phyloP scores from a whole-genome alignment of 2,888 invertebrate species.

The Drosophila subquinaria region DNA sequence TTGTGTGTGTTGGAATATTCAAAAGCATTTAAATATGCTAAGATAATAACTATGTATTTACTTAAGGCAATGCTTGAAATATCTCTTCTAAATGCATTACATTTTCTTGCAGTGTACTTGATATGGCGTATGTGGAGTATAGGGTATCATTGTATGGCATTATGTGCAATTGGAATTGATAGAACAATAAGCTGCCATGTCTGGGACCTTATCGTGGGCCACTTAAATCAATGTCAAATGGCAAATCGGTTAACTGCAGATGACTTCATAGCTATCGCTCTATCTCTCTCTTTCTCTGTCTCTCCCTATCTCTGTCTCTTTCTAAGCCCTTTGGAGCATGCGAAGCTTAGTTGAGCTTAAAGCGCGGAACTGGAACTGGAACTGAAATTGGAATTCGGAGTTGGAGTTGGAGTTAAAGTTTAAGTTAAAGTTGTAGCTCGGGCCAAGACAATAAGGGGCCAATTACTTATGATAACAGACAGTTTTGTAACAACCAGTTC shows the following conservation, averaged over 20 bases:
- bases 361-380: conserved; percentile 25
- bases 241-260: conserved; percentile 49
- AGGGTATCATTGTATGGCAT: conserved; percentile 3
- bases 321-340: conserved; percentile 46
- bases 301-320: neutral
- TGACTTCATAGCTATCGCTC: conserved; percentile 46
- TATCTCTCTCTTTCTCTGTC: neutral
- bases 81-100: too few species aligned
- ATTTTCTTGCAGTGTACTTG: neutral
- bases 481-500: conserved; percentile 73
- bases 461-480: conserved; percentile 74
- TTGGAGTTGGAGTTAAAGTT: conserved; percentile 3
- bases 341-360: conserved; percentile 43
- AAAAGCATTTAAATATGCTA: too few species aligned
- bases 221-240: conserved; percentile 59
- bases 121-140: neutral
- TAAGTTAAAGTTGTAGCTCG: conserved; percentile 28
- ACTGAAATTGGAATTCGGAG: neutral
- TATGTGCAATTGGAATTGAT: neutral
- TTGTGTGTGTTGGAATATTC: too few species aligned
- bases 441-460: conserved; percentile 65
- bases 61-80: too few species aligned
- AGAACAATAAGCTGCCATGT: conserved; percentile 38
- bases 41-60: too few species aligned
- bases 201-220: conserved; percentile 46